Evolutionary conservation across 1,140 invertebrate species (phyloP).

Genomic region (Scaptomyza montana): DNA sequence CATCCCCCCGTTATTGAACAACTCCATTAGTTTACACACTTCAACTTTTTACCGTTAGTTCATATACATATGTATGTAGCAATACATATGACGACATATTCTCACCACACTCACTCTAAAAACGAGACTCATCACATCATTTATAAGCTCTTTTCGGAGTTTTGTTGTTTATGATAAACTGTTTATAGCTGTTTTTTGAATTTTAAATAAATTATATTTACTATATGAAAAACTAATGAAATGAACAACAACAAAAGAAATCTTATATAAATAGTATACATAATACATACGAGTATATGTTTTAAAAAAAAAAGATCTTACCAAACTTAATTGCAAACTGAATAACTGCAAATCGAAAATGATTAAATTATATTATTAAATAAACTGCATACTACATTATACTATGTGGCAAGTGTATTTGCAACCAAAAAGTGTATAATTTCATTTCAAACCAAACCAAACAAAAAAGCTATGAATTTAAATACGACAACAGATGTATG

Average conservation of each 20-base stretch:
- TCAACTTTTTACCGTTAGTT: constrained; percentile 19
- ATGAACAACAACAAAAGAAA: constrained; percentile 36
- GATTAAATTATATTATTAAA: constrained; percentile 67
- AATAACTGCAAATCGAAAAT: constrained; percentile 42
- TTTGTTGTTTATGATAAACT: constrained; percentile 68
- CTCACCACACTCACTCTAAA: constrained; percentile 21
- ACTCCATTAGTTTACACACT: constrained; percentile 20
- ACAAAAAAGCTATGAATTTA: constrained; percentile 50
- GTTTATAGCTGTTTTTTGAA: constrained; percentile 81
- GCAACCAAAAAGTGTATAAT: constrained; percentile 64
- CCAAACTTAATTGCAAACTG: constrained; percentile 51
- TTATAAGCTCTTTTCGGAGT: constrained; percentile 71
- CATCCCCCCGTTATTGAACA: constrained; percentile 7
- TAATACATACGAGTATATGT: constrained; percentile 58
- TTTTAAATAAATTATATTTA: constrained; percentile 82
- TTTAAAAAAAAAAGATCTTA: constrained; percentile 70
- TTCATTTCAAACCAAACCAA: constrained; percentile 62
- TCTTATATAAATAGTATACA: constrained; percentile 60
- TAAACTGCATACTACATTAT: constrained; percentile 64
- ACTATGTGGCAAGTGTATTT: constrained; percentile 68
- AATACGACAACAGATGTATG: constrained; percentile 36
- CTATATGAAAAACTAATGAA: constrained; percentile 60
- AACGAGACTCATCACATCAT: constrained; percentile 55
- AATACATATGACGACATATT: constrained; percentile 8
- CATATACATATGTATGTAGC: background rate